A percentile compares a stretch with the other conserved stretches of the same genome.
Evolutionary conservation across 2,113 vertebrate species (phyloP).

Genomic region (Rostratula benghalensis): DNA sequence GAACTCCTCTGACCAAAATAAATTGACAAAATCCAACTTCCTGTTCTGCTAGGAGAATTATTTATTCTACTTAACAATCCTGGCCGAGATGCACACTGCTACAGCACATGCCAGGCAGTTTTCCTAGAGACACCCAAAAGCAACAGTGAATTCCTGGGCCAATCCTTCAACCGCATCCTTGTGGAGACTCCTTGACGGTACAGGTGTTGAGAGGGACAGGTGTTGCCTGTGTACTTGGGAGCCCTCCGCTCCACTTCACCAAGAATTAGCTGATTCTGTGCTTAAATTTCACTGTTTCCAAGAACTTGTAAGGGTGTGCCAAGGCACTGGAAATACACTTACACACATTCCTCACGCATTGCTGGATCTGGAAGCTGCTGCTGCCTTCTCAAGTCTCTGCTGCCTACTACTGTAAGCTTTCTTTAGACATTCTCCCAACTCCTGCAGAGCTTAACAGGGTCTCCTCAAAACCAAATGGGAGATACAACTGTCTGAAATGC

Average conservation of each 20-base stretch:
- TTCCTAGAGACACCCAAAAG: not conserved
- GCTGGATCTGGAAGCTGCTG: not conserved
- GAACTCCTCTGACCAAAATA: not conserved
- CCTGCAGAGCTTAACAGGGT: not conserved
- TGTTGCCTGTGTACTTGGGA: not conserved
- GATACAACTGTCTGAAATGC: not conserved
- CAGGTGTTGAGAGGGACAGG: rapidly evolving
- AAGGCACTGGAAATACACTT: not conserved
- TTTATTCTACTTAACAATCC: not conserved
- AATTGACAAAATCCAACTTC: not conserved
- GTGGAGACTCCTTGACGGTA: not conserved
- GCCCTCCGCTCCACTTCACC: not conserved
- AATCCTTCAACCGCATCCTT: not conserved
- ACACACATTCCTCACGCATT: not conserved
- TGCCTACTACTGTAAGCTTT: not conserved
- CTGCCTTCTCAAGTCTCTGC: not conserved
- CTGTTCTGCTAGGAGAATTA: not conserved
- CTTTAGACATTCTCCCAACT: not conserved
- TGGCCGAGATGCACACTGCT: not conserved
- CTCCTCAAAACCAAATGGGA: not conserved
- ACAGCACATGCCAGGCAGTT: not conserved
- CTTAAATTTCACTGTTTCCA: not conserved
- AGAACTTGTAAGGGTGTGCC: not conserved
- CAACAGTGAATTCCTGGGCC: not conserved
- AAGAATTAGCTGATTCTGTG: not conserved